A percentile compares a stretch with the other conserved stretches of the same genome.
Evolutionary conservation across 1,140 invertebrate genomes (phyloP).

Genomic region (Lethocerus indicus): DNA sequence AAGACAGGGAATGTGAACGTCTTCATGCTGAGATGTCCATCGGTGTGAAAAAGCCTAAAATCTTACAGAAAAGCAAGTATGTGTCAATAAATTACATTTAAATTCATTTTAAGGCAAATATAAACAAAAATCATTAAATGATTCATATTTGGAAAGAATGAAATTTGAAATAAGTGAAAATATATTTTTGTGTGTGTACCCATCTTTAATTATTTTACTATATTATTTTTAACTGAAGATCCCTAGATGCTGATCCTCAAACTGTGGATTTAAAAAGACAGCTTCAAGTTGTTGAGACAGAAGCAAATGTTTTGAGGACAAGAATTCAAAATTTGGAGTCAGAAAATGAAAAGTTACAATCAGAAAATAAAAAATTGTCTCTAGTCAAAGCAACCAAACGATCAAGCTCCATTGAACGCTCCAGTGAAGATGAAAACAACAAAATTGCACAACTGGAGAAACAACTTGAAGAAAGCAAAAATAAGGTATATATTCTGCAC

Average conservation of each 20-base stretch:
- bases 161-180: no score
- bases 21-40: conserved; percentile 48
- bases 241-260: conserved; percentile 38
- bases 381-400: conserved; percentile 30
- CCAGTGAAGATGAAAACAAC: neutral
- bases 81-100: conserved; percentile 17
- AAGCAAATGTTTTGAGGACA: conserved; percentile 41
- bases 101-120: no score
- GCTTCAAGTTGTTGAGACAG: conserved; percentile 53
- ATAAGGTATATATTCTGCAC: conserved; percentile 24
- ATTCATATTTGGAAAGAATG: no score
- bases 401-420: conserved; percentile 8
- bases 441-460: conserved; percentile 39
- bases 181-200: no score
- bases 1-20: conserved; percentile 62
- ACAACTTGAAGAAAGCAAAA: conserved; percentile 38
- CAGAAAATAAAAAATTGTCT: conserved; percentile 51
- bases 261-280: conserved; percentile 50
- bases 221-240: conserved; percentile 27
- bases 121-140: no score
- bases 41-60: conserved; percentile 40
- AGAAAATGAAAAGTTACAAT: conserved; percentile 52
- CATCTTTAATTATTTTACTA: no score
- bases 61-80: conserved; percentile 40
- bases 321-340: conserved; percentile 45